phyloP scores from a whole-genome alignment of 2,797 vertebrate genomes.

The Mormyrops boulengeri region DNA sequence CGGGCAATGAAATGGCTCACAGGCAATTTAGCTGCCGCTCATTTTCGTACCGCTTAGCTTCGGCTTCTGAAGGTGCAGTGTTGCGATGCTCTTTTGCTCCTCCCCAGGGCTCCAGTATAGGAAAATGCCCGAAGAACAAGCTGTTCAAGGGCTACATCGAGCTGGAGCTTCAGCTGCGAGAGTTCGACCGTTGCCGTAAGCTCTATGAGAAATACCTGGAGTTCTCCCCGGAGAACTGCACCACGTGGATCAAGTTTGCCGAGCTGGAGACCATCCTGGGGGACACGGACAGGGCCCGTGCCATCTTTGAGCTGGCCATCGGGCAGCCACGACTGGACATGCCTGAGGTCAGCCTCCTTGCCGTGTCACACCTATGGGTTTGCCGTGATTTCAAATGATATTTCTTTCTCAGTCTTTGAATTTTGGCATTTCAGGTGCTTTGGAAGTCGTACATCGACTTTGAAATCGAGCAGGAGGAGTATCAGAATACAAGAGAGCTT shows the following conservation, averaged over 20 bases:
- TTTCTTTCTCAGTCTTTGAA: neutral
- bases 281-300: constrained; percentile 76
- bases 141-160: constrained; percentile 96
- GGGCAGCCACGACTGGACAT: constrained; percentile 93
- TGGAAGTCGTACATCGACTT: constrained; percentile 99
- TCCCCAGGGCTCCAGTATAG: constrained; percentile 78
- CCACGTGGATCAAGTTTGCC: constrained; percentile 96
- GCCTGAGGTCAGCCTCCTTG: constrained; percentile 78
- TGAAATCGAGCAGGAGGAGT: constrained; percentile 96
- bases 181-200: constrained; percentile 94
- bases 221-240: constrained; percentile 91
- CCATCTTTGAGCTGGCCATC: constrained; percentile 91
- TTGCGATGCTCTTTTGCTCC: constrained; percentile 10
- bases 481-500: constrained; percentile 79
- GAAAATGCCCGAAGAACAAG: constrained; percentile 96
- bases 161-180: constrained; percentile 86
- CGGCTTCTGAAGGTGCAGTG: neutral
- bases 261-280: constrained; percentile 95
- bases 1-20: neutral
- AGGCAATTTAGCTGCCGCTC: neutral
- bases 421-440: constrained; percentile 67
- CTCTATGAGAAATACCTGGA: constrained; percentile 96
- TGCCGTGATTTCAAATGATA: neutral
- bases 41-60: neutral
- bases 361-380: neutral